phyloP scores from a whole-genome alignment of 2,113 vertebrate species.

The Gadus macrocephalus region DNA sequence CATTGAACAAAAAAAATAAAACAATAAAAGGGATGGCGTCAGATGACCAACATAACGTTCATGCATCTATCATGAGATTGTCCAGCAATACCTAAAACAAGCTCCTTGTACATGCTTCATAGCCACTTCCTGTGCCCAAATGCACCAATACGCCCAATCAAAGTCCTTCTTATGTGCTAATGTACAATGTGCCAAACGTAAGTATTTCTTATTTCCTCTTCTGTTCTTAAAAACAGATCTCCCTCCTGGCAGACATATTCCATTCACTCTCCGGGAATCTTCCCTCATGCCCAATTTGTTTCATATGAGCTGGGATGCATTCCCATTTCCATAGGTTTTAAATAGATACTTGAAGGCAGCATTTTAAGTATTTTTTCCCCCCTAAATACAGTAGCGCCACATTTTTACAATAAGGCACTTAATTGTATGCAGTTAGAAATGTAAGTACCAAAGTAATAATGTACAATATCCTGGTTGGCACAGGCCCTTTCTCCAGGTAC shows the following conservation, averaged over 20 bases:
- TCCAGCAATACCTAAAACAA: slow-evolving; percentile 66
- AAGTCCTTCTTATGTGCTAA: neutral
- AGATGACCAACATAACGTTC: slow-evolving; percentile 49
- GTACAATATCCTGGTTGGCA: slow-evolving; percentile 4
- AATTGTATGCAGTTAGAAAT: slow-evolving; percentile 29
- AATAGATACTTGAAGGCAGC: neutral
- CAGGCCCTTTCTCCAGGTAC: neutral
- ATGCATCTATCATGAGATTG: slow-evolving; percentile 69
- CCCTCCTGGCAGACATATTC: neutral
- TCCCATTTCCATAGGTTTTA: neutral
- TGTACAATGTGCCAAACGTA: neutral
- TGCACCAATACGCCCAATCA: slow-evolving; percentile 7
- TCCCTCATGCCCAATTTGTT: neutral
- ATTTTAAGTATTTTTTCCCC: slow-evolving; percentile 7
- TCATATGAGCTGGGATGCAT: neutral
- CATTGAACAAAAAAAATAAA: slow-evolving; percentile 21
- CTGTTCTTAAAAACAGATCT: neutral
- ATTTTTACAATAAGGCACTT: slow-evolving; percentile 64
- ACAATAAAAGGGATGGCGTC: slow-evolving; percentile 12
- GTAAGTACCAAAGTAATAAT: slow-evolving; percentile 23
- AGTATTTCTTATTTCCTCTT: neutral
- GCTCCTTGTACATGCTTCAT: slow-evolving; percentile 47
- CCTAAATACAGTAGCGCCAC: slow-evolving; percentile 21
- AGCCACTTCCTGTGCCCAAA: slow-evolving; percentile 15
- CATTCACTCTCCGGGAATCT: neutral